These are phyloP conservation scores for Spisula subtruncata DNA, from an alignment of 2,888 invertebrate genomes.

Conservation along the genomic window DNA sequence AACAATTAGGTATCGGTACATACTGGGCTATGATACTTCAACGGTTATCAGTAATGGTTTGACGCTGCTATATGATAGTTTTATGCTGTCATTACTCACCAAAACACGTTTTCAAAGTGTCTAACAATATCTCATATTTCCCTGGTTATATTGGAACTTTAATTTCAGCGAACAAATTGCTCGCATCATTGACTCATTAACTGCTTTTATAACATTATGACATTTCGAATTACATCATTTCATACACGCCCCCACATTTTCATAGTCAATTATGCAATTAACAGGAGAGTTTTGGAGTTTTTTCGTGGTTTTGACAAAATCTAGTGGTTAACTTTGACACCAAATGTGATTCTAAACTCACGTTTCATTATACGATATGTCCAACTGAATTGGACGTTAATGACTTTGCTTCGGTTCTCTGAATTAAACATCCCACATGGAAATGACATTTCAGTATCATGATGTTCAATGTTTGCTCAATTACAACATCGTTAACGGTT, in stretches of 20 bases:
- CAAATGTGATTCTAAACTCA: too few species aligned
- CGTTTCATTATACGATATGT: too few species aligned
- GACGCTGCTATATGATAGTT: background rate
- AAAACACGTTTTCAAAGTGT: background rate
- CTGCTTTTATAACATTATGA: background rate
- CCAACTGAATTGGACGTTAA: too few species aligned
- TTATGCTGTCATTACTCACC: background rate
- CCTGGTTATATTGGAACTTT: background rate
- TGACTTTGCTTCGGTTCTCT: too few species aligned
- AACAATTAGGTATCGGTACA: too few species aligned
- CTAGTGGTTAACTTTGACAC: too few species aligned
- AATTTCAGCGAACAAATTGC: slow-evolving; percentile 2
- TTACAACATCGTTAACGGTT: too few species aligned
- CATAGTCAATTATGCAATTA: background rate
- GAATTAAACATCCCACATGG: too few species aligned
- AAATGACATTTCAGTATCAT: too few species aligned
- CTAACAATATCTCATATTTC: background rate
- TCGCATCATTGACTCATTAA: background rate
- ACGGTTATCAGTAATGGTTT: too few species aligned
- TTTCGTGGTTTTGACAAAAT: background rate
- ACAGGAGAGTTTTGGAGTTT: background rate
- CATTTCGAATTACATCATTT: background rate
- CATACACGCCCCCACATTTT: background rate
- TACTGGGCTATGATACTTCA: too few species aligned
- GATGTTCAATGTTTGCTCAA: too few species aligned